Percentiles rank a stretch among this genome's conserved stretches.
Evolutionary conservation across 2,797 vertebrate genomes (phyloP).

Genomic region (Bufotes viridis): DNA sequence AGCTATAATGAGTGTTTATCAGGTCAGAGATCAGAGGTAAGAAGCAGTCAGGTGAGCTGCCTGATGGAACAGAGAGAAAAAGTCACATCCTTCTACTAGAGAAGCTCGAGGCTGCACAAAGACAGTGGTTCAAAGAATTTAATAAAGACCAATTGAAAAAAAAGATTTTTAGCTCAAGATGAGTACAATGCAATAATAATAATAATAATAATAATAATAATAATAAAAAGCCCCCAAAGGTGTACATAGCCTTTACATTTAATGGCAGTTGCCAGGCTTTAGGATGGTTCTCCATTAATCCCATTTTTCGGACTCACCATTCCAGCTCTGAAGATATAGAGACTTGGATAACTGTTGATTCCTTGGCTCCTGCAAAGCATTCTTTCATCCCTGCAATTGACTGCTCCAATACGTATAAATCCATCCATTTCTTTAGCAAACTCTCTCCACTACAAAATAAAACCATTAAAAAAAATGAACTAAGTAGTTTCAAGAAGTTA

Average conservation of each 20-base stretch:
- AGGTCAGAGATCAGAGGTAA: too few relatives aligned
- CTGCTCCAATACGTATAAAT: conserved; percentile 90
- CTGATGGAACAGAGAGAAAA: too few relatives aligned
- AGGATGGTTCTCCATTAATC: background rate
- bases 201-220: too few relatives aligned
- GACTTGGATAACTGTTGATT: conserved; percentile 93
- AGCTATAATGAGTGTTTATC: too few relatives aligned
- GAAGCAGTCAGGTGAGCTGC: too few relatives aligned
- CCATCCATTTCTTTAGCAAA: conserved; percentile 98
- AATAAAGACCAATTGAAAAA: too few relatives aligned
- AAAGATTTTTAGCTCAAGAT: too few relatives aligned
- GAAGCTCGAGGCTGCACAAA: too few relatives aligned
- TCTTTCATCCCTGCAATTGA: conserved; percentile 95
- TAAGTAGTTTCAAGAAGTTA: background rate
- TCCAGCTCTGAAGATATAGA: conserved; percentile 86
- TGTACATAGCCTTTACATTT: background rate
- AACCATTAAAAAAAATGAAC: background rate
- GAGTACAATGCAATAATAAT: too few relatives aligned
- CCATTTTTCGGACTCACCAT: conserved; percentile 76
- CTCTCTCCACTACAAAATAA: conserved; percentile 86
- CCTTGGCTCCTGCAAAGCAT: conserved; percentile 91
- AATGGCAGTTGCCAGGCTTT: background rate
- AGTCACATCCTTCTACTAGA: too few relatives aligned
- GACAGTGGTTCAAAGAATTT: too few relatives aligned
- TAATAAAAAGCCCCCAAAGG: too few relatives aligned